Evolutionary conservation across 64 coral and sea anemone genomes (phyloP), one percentile per base, ranked within the genome.

Genomic region (Acropora tenuis): DNA sequence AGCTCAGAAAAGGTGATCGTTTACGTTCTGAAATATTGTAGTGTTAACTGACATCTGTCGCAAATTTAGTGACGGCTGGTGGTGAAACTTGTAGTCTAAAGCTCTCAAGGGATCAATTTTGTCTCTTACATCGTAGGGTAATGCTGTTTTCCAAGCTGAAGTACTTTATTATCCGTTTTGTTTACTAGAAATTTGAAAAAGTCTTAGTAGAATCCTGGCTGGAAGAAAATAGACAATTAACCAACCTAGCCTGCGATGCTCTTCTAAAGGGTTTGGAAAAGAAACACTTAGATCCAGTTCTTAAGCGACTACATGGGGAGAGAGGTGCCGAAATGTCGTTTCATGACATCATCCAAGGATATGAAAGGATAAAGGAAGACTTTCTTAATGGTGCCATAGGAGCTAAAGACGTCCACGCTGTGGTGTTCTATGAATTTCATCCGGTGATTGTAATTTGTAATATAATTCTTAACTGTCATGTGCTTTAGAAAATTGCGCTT

Each of bases 391-490:
- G 78, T 3, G 77, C 84, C 40, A 88, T 30, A 8, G 91, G 91
- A 8, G 85, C 91, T 12, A 88, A 88, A 80, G 76, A 93, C 43
- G 77, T 93, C 10, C 87, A 48, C 80, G 84, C 91, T 74, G 87
- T 42, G 50, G 91, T 93, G 80, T 87, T 87, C 61, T 93, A 73
- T 55, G 86, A 87, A 43, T 79, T 93, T 74, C 91, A 92, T 80
- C 91, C 91, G 66, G 91, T 92, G 87, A 92, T 78, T 67, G 10
- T 66, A 10, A 66, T 66, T 66, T 10, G 8, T 53, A 53, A 53
- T 53, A 53, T 53, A 0, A 53, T 53, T 53, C 50, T 53, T 53
- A 53, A 53, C 50, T 53, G 50, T 53, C 50, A 53, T 53, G 50
- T 53, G 50, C 50, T 53, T 53, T 53, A 53, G 50, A 53, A 53